Base-by-base conservation (phyloP, 1,140 invertebrate genomes). In the Atta texana region DNA sequence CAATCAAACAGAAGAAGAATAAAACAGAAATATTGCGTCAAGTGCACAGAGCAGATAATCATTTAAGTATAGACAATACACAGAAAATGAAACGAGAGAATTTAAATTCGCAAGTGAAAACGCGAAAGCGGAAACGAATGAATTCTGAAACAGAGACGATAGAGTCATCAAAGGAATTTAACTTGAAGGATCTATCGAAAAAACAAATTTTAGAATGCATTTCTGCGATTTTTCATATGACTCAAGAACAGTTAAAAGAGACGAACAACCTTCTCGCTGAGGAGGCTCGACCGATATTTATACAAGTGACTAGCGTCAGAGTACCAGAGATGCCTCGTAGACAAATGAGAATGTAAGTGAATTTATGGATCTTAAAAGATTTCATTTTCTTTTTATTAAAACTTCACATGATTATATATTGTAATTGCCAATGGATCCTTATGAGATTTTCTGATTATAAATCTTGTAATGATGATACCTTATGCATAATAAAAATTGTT, bases 301-400 rank as follows among this genome's bases (percentile, higher is more conserved):
- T 96, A 28, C 94, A 95, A 91, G 91, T 96, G 10, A 95, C 92
- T 12, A 93, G 93, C 24, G 91, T 96, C 16, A 96, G 95, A 92
- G 92, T 96, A 21, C 94, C 96, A 5, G 93, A 95, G 87, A 90
- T 92, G 74, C 91, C 94, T 75, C 85, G 87, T 49, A 90, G 95
- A 87, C 92, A 94, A 75, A 85, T 95, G 72, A 92, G 96, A 88
- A 92, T 96, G 94, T 96, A 93, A 94, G 94, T 94, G 89, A 77
- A 72, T 21, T 28, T 24, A 18, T 10, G 0, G 3, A 82, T 24
- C 49, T 31, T 63, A 21, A 51, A 44, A 68, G 39, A 55, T 39
- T 3, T 85, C 12, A 21, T 16, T 66, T 66, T 57, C 3, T 34
- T 34, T 10, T 28, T 24, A 44, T 44, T 53, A 10, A 55, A 59